Percentiles rank a stretch among this genome's conserved stretches.
phyloP scores from a whole-genome alignment of 1,140 invertebrate genomes.

The Caerostris darwini region DNA sequence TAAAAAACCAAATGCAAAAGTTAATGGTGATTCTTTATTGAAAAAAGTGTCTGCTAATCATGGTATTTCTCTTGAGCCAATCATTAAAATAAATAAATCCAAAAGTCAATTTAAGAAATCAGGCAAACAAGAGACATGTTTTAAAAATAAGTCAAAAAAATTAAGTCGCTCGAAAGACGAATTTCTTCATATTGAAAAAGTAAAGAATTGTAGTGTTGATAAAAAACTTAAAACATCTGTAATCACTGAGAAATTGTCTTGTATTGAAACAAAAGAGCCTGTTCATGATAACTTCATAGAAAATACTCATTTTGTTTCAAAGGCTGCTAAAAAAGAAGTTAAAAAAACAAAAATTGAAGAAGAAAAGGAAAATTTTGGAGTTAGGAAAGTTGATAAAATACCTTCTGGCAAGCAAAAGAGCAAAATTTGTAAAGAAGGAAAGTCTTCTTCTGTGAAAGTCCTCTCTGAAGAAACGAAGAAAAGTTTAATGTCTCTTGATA shows the following conservation, averaged over 20 bases:
- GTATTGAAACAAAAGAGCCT: conserved; percentile 11
- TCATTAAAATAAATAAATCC: not conserved
- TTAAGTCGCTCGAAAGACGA: not conserved
- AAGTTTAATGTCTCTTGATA: not conserved
- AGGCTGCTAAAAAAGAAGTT: conserved; percentile 41
- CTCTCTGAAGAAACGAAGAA: conserved; percentile 41
- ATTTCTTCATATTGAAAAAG: not conserved
- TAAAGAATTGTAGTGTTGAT: not conserved
- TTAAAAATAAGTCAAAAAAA: not conserved
- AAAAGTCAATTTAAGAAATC: not conserved
- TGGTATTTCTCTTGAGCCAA: not conserved
- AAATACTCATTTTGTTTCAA: conserved; percentile 19
- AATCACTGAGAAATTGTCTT: not conserved
- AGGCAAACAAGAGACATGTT: not conserved
- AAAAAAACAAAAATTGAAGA: conserved; percentile 72
- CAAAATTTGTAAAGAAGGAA: conserved; percentile 25
- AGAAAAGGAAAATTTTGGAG: conserved; percentile 68
- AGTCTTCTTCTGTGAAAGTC: conserved; percentile 29
- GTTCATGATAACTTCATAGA: not conserved
- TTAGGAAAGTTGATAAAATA: conserved; percentile 50
- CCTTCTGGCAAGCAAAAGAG: conserved; percentile 26
- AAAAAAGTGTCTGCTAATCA: not conserved
- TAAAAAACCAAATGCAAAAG: not conserved
- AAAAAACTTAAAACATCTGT: conserved; percentile 2
- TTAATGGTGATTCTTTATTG: not conserved